Evolutionary conservation across 1,140 invertebrate species (phyloP).

Genomic region (Maconellicoccus hirsutus): DNA sequence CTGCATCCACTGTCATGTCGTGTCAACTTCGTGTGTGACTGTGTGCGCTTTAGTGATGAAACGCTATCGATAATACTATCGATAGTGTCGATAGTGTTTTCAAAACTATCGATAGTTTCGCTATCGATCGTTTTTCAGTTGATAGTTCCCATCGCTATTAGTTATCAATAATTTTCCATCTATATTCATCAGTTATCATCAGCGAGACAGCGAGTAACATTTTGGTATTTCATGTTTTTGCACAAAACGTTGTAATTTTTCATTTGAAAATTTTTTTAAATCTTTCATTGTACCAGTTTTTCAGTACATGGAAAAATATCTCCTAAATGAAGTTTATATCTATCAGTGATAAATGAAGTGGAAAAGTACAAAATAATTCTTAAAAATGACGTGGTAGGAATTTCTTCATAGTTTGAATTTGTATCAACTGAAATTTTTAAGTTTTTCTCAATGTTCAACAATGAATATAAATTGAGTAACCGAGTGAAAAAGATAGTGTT

Average conservation of each 20-base stretch:
- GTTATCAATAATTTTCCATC: no score
- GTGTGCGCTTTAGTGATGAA: no score
- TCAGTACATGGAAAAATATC: background rate
- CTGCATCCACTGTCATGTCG: no score
- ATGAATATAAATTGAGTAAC: background rate
- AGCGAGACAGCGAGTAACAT: background rate
- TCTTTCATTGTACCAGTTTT: background rate
- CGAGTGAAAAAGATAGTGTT: background rate
- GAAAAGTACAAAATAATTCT: background rate
- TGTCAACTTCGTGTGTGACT: no score
- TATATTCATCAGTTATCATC: background rate
- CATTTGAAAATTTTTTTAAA: background rate
- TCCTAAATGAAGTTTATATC: background rate
- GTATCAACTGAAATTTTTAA: no score
- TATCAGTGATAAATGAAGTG: conserved; percentile 13
- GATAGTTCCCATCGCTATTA: no score
- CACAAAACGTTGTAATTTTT: background rate
- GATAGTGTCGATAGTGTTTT: no score
- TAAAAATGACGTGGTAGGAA: background rate
- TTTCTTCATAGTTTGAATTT: background rate
- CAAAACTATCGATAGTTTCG: no score
- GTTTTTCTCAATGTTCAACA: background rate
- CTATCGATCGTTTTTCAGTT: background rate
- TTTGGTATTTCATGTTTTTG: background rate
- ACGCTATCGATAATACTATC: no score